phyloP scores from a whole-genome alignment of 2,797 vertebrate genomes.

The Acropternis orthonyx region DNA sequence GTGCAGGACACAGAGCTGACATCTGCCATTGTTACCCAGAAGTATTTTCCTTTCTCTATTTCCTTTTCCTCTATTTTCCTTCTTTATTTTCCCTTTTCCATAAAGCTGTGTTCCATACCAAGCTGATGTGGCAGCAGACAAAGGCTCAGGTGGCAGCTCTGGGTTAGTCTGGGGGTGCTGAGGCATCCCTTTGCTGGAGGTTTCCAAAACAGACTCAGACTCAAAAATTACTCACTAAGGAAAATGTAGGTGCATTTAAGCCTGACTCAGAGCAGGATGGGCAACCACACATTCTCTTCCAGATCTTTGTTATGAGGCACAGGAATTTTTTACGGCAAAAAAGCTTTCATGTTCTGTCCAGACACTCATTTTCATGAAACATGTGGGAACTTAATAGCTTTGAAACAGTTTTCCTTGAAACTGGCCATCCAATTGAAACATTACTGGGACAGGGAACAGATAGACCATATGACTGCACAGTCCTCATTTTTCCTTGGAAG shows the following conservation, averaged over 20 bases:
- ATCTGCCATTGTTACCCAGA: neutral
- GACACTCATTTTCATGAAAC: neutral
- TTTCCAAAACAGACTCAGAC: neutral
- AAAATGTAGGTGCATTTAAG: neutral
- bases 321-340: neutral
- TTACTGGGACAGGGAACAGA: neutral
- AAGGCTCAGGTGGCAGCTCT: neutral
- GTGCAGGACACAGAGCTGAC: neutral
- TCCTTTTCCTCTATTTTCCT: neutral
- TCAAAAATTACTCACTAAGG: neutral
- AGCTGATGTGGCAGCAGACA: neutral
- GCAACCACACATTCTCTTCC: neutral
- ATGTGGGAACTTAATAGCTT: neutral
- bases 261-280: neutral
- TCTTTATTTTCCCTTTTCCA: neutral
- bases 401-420: neutral
- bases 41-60: neutral
- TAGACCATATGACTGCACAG: neutral
- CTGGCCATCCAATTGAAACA: neutral
- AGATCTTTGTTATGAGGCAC: neutral
- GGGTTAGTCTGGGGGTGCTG: neutral
- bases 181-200: neutral
- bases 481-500: neutral
- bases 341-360: slow-evolving; percentile 1
- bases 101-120: neutral